Evolutionary conservation across 1,140 invertebrate genomes (phyloP).

Genomic region (Orius insidiosus): DNA sequence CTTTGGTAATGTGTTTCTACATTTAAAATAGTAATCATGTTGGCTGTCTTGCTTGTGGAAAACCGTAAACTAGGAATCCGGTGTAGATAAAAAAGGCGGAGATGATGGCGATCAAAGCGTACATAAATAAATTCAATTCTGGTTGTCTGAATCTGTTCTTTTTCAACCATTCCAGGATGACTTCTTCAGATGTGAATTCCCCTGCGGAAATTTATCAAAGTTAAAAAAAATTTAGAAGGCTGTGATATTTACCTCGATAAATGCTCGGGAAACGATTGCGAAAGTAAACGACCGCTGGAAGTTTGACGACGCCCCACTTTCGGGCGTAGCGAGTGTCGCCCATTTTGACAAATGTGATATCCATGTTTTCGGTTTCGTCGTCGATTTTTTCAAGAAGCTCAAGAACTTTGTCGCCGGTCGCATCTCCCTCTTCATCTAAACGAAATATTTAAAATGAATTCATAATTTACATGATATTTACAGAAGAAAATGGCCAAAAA

Average conservation of each 20-base stretch:
- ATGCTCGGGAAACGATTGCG: slow-evolving; percentile 86
- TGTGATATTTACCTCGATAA: slow-evolving; percentile 54
- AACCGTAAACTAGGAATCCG: slow-evolving; percentile 75
- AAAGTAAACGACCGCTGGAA: slow-evolving; percentile 84
- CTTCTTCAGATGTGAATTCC: slow-evolving; percentile 61
- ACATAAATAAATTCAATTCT: slow-evolving; percentile 89
- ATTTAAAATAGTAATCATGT: background rate
- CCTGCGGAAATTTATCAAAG: slow-evolving; percentile 33
- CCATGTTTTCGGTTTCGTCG: slow-evolving; percentile 80
- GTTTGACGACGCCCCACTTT: slow-evolving; percentile 86
- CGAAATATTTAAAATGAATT: slow-evolving; percentile 11
- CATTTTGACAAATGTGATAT: slow-evolving; percentile 92
- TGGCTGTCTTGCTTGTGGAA: slow-evolving; percentile 35
- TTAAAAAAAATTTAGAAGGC: background rate
- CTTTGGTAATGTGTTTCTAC: no score
- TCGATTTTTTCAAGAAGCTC: slow-evolving; percentile 82
- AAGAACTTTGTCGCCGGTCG: slow-evolving; percentile 59
- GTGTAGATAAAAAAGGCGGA: slow-evolving; percentile 79
- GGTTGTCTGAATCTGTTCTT: slow-evolving; percentile 86
- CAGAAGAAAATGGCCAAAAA: slow-evolving; percentile 90
- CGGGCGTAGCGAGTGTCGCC: slow-evolving; percentile 75
- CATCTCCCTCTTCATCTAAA: slow-evolving; percentile 58
- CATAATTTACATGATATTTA: slow-evolving; percentile 34
- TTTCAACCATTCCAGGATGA: slow-evolving; percentile 83
- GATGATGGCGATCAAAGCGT: slow-evolving; percentile 68